phyloP scores from a whole-genome alignment of 2,888 invertebrate genomes.

The Philereme transversata region DNA sequence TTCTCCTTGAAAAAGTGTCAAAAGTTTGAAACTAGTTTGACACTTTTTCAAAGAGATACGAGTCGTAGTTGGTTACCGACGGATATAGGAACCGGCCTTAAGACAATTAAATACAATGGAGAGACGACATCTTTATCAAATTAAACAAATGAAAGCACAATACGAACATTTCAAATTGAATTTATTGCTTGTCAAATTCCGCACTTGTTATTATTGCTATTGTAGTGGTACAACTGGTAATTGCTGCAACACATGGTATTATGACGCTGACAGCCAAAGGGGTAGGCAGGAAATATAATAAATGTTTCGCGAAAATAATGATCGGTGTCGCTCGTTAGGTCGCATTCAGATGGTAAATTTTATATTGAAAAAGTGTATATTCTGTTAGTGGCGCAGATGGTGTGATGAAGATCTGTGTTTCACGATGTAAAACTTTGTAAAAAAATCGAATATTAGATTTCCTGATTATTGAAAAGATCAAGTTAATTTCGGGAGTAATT shows the following conservation, averaged over 20 bases:
- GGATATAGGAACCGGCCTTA: no score
- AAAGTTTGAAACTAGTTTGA: no score
- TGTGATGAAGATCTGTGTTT: conserved; percentile 10
- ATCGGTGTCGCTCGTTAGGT: conserved; percentile 49
- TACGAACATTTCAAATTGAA: conserved; percentile 65
- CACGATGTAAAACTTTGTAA: background rate
- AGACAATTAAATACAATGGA: no score
- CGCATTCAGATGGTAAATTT: conserved; percentile 48
- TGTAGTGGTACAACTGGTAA: conserved; percentile 67
- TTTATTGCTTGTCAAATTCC: conserved; percentile 79
- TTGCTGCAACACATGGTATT: conserved; percentile 77
- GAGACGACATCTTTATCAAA: conserved; percentile 56
- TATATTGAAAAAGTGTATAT: conserved; percentile 37
- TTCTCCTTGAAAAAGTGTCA: no score
- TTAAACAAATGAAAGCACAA: conserved; percentile 63
- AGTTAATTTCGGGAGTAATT: no score
- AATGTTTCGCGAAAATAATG: conserved; percentile 52
- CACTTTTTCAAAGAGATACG: no score
- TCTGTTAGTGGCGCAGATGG: conserved; percentile 33
- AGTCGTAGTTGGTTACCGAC: no score
- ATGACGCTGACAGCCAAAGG: conserved; percentile 59
- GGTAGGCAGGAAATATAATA: conserved; percentile 55
- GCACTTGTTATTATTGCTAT: conserved; percentile 70
- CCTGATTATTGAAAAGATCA: no score
- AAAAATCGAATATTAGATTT: no score